phyloP scores from a whole-genome alignment of 2,113 vertebrate genomes.

The Columba janthina region DNA sequence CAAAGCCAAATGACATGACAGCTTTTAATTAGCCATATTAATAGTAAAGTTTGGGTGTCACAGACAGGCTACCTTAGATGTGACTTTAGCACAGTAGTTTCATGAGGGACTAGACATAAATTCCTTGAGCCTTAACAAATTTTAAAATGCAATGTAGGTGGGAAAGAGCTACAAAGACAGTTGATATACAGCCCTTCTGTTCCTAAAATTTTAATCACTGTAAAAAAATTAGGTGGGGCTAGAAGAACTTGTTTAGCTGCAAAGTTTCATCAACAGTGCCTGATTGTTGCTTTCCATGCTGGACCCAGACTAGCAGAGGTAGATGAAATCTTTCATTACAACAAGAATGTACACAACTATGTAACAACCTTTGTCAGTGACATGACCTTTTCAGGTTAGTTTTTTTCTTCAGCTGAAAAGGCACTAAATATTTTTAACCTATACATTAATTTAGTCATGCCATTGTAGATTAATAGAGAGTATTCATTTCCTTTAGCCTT shows the following conservation, averaged over 20 bases:
- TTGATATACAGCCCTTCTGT: background rate
- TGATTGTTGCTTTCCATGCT: constrained; percentile 5
- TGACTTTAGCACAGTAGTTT: background rate
- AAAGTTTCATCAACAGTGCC: constrained; percentile 10
- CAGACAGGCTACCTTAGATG: background rate
- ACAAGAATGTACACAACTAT: constrained; percentile 46
- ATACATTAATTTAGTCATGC: background rate
- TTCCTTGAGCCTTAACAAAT: background rate
- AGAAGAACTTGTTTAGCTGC: constrained; percentile 54
- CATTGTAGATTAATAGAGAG: background rate
- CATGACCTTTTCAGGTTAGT: constrained; percentile 5
- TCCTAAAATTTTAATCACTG: constrained; percentile 63
- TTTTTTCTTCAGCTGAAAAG: background rate
- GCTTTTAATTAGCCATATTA: background rate
- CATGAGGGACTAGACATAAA: background rate
- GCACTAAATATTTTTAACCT: background rate
- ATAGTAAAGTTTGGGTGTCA: background rate
- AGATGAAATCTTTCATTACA: constrained; percentile 32
- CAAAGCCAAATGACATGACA: background rate
- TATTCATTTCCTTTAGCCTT: background rate
- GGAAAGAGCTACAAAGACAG: constrained; percentile 22
- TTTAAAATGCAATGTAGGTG: background rate
- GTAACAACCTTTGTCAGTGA: constrained; percentile 22
- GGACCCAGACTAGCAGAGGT: constrained; percentile 23
- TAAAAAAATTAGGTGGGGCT: constrained; percentile 62